Conservation (phyloP, 2,113 vertebrate species). For the Pedionomus torquatus region DNA sequence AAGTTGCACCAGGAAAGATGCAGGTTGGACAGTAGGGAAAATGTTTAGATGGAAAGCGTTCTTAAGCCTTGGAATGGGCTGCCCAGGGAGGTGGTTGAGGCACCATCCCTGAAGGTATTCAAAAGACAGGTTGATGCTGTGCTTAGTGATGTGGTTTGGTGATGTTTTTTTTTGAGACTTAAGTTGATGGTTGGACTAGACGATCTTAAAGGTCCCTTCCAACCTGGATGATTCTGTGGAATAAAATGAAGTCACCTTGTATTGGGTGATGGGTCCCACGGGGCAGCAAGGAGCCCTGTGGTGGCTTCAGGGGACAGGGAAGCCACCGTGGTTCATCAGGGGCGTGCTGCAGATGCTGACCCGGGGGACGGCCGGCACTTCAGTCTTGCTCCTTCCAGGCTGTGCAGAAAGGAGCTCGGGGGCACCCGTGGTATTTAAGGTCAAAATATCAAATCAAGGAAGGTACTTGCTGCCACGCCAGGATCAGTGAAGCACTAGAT, state of each 20-base stretch:
- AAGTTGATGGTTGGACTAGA: too few relatives aligned
- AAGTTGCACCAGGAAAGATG: too few relatives aligned
- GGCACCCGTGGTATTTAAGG: not conserved
- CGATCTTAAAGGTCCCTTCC: too few relatives aligned
- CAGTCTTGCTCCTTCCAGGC: not conserved
- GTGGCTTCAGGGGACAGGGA: not conserved
- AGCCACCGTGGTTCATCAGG: accelerated
- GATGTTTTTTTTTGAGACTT: too few relatives aligned
- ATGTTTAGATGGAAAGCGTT: too few relatives aligned
- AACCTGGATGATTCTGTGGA: too few relatives aligned
- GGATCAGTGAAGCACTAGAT: not conserved
- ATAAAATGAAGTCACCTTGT: not conserved
- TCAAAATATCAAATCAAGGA: not conserved
- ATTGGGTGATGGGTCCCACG: accelerated
- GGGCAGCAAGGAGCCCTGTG: not conserved
- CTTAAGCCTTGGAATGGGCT: too few relatives aligned
- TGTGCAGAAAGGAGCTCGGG: accelerated
- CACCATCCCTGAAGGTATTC: too few relatives aligned
- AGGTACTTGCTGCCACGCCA: not conserved
- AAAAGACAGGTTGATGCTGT: too few relatives aligned
- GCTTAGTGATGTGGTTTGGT: too few relatives aligned
- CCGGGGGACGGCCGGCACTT: accelerated
- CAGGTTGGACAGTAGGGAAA: too few relatives aligned
- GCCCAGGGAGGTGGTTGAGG: too few relatives aligned
- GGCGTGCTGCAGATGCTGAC: not conserved